phyloP scores from a whole-genome alignment of 2,113 vertebrate genomes.

The Alethe castanea region DNA sequence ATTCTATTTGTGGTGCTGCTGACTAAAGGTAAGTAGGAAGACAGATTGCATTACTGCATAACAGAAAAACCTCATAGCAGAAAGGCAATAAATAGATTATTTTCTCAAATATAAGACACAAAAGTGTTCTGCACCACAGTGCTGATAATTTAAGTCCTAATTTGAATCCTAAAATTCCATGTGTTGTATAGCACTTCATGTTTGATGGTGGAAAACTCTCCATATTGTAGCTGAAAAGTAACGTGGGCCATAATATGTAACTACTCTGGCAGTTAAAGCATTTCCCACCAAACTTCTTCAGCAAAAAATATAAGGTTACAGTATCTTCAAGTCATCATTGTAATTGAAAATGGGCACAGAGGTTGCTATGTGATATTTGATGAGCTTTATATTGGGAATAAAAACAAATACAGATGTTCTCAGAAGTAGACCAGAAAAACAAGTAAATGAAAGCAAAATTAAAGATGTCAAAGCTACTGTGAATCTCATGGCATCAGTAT shows the following conservation, averaged over 20 bases:
- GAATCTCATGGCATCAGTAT: not conserved
- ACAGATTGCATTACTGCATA: not conserved
- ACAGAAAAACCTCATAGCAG: not conserved
- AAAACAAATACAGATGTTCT: not conserved
- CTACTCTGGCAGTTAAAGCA: not conserved
- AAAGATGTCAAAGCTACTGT: not conserved
- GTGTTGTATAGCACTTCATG: rapidly evolving
- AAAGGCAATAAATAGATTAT: not conserved
- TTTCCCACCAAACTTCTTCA: not conserved
- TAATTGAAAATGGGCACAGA: not conserved
- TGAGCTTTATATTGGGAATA: not conserved
- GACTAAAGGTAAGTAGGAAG: not conserved
- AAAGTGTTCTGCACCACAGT: not conserved
- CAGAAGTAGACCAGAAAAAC: not conserved
- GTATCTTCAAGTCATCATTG: not conserved
- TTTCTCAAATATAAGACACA: not conserved
- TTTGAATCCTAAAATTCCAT: not conserved
- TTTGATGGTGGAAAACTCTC: not conserved
- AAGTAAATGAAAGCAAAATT: not conserved
- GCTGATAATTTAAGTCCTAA: not conserved
- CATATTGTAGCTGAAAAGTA: not conserved
- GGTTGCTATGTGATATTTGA: not conserved
- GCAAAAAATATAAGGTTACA: not conserved
- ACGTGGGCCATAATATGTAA: rapidly evolving
- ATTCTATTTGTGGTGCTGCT: not conserved